Conservation (phyloP, 2,113 vertebrate genomes). For the Danionella cerebrum region DNA sequence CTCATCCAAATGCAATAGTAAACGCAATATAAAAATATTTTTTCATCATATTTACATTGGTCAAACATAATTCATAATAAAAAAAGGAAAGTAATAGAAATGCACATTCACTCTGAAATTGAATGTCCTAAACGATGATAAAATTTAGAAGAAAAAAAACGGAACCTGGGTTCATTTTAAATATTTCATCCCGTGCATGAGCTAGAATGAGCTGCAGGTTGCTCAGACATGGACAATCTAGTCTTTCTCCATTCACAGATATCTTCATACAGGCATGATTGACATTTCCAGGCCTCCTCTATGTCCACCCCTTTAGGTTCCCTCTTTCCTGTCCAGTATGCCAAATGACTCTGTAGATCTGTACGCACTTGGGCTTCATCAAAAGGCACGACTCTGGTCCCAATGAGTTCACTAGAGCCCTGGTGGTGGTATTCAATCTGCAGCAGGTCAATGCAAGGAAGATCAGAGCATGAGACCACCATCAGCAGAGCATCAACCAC, state of each 20-base stretch:
- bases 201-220: constrained; percentile 17
- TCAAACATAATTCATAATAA: too few species aligned
- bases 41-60: too few species aligned
- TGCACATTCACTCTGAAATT: too few species aligned
- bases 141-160: not conserved
- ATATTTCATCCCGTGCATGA: not conserved
- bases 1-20: too few species aligned
- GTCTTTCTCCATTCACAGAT: constrained; percentile 58
- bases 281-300: constrained; percentile 70
- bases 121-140: too few species aligned
- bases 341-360: constrained; percentile 45
- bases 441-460: constrained; percentile 56
- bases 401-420: constrained; percentile 48
- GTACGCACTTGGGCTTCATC: constrained; percentile 47
- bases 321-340: constrained; percentile 64
- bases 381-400: constrained; percentile 49
- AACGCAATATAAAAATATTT: too few species aligned
- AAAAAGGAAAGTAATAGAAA: too few species aligned
- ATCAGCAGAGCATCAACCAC: constrained; percentile 59
- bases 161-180: too few species aligned
- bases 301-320: constrained; percentile 64
- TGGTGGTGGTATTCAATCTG: constrained; percentile 67
- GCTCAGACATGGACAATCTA: not conserved
- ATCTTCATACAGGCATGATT: constrained; percentile 48
- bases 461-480: constrained; percentile 52